phyloP scores from a whole-genome alignment of 1,140 invertebrate species.

The Cyclargus thomasi region DNA sequence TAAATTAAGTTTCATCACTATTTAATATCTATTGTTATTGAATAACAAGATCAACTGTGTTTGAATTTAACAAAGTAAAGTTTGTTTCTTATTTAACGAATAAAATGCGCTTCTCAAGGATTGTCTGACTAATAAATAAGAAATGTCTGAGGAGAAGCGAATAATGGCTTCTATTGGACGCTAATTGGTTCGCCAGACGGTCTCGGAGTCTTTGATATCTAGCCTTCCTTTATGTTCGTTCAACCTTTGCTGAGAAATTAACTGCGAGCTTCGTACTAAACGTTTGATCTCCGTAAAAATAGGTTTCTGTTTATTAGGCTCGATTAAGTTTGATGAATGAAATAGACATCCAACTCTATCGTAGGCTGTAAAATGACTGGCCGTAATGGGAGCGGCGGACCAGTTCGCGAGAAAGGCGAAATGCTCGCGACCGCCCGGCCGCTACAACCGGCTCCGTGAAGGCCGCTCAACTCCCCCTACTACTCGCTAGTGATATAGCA shows the following conservation, averaged over 20 bases:
- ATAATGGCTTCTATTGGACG: constrained; percentile 41
- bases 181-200: constrained; percentile 61
- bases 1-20: too few species aligned
- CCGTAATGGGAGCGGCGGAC: constrained; percentile 57
- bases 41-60: too few species aligned
- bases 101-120: constrained; percentile 14
- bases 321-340: background rate
- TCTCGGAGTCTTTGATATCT: constrained; percentile 37
- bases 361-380: constrained; percentile 18
- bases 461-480: constrained; percentile 60
- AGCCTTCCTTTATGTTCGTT: constrained; percentile 35
- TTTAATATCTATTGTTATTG: too few species aligned
- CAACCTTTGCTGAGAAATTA: constrained; percentile 19
- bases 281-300: background rate
- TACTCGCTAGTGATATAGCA: constrained; percentile 46
- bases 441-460: constrained; percentile 69
- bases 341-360: constrained; percentile 16
- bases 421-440: constrained; percentile 59
- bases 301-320: background rate
- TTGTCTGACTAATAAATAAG: constrained; percentile 46
- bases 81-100: background rate
- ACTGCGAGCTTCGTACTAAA: constrained; percentile 6
- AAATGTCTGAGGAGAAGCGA: constrained; percentile 51
- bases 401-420: constrained; percentile 69
- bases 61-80: too few species aligned